Conservation (phyloP, 2,113 vertebrate species). For the Crotalus viridis region DNA sequence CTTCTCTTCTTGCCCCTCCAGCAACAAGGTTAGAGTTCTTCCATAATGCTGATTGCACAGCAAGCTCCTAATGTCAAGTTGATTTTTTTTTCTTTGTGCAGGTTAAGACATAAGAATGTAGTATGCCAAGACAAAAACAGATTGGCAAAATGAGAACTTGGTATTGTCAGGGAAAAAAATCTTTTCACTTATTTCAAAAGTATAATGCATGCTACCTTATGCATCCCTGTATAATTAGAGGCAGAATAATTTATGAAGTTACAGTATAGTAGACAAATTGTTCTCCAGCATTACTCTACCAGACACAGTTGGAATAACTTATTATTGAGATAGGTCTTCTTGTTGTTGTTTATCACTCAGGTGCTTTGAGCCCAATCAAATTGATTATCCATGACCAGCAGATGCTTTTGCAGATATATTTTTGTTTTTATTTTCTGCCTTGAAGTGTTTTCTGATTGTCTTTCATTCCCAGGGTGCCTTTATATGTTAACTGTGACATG, state of each 20-base stretch:
- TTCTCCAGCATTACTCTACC: conserved; percentile 17
- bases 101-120: conserved; percentile 47
- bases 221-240: conserved; percentile 46
- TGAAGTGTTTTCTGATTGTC: rapidly evolving
- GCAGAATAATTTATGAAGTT: conserved; percentile 53
- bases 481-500: neutral
- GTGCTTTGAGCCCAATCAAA: neutral
- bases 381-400: conserved; percentile 5
- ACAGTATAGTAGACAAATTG: conserved; percentile 29
- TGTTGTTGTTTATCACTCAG: neutral
- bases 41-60: conserved; percentile 51
- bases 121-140: conserved; percentile 21
- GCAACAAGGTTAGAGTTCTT: conserved; percentile 20
- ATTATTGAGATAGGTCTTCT: conserved; percentile 6
- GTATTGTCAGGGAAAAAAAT: conserved; percentile 42
- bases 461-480: neutral
- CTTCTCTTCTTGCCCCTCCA: neutral
- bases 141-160: conserved; percentile 37
- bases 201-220: conserved; percentile 9
- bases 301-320: conserved; percentile 15
- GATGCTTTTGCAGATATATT: neutral
- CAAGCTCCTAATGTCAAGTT: conserved; percentile 37
- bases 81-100: neutral
- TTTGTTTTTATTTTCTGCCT: rapidly evolving
- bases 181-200: conserved; percentile 36